phyloP scores from a whole-genome alignment of 2,888 invertebrate genomes.

The Steinernema hermaphroditum region DNA sequence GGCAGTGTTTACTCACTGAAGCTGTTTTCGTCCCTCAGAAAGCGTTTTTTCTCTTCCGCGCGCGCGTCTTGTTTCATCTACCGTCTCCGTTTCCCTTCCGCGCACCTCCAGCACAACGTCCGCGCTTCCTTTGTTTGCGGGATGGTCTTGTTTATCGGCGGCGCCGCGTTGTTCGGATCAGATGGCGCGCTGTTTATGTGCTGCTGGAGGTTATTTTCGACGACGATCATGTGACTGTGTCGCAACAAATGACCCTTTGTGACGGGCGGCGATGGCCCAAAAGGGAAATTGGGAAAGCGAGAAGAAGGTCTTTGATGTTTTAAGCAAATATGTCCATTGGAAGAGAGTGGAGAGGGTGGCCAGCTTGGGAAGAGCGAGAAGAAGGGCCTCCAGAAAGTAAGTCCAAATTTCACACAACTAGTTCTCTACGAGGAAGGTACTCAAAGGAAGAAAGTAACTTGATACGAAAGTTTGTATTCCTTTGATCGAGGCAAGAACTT shows the following conservation, averaged over 20 bases:
- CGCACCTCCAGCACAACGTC: not conserved
- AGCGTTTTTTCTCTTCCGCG: not conserved
- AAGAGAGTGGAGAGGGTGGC: too few relatives aligned
- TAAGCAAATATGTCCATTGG: not conserved
- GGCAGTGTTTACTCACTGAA: not conserved
- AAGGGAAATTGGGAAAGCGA: not conserved
- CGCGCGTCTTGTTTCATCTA: constrained; percentile 9
- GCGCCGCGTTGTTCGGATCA: constrained; percentile 10
- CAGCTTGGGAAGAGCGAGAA: too few relatives aligned
- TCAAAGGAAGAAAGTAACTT: too few relatives aligned
- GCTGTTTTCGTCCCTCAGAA: not conserved
- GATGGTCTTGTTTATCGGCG: not conserved
- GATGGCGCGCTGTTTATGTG: constrained; percentile 9
- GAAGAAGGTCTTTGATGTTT: not conserved
- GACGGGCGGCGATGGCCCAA: not conserved
- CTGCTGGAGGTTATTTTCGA: not conserved
- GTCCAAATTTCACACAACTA: too few relatives aligned
- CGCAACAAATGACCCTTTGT: constrained; percentile 7
- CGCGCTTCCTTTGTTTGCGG: not conserved
- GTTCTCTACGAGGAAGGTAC: too few relatives aligned
- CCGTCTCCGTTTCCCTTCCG: not conserved
- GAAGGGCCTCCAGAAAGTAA: too few relatives aligned
- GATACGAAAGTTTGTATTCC: too few relatives aligned
- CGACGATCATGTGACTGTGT: constrained; percentile 3
- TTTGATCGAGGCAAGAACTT: too few relatives aligned